Base-by-base conservation (phyloP, 2,888 invertebrate species). In the Amphiduros pacificus region DNA sequence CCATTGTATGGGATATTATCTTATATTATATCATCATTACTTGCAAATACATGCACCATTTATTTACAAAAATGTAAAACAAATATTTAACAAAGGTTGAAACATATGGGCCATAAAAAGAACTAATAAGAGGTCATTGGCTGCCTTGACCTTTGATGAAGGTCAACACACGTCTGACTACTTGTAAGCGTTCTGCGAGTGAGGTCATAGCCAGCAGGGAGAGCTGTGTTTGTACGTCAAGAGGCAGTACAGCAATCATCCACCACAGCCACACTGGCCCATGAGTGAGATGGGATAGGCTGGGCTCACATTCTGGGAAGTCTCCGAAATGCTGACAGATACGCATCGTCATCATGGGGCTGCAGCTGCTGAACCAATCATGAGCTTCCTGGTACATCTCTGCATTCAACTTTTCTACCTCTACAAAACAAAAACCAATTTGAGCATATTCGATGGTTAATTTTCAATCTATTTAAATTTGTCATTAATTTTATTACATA, bases 231-330 rank as follows among this genome's bases (percentile, higher is more conserved):
- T 90, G 89, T 2, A 88, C 87, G 59, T 90, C 89, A 2, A 94
- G 83, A 0, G 95, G 95, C 63, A 95, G 82, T 57, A 94, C 89
- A 0, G 93, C 91, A 44, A 93, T 86, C 29, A 94, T 85, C 93
- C 94, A 94, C 95, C 95, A 95, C 0, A 91, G 87, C 94, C 94
- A 95, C 4, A 89, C 86, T 0, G 94, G 93, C 0, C 94, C 94
- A 78, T 93, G 92, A 90, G 67, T 88, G 40, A 54, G 49, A 85
- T 17, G 86, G 82, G 63, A 62, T 2, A 63, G 63, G 14, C 64
- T 63, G 24, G 64, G 60, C 69, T 91, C 90, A 0, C 87, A 83
- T 0, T 83, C 78, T 2, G 93, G 93, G 87, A 93, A 89, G 36
- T 83, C 82, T 0, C 94, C 94, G 73, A 91, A 91, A 48, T 91